Base-by-base conservation (phyloP, 2,797 vertebrate species). In the Myotis findleyi region DNA sequence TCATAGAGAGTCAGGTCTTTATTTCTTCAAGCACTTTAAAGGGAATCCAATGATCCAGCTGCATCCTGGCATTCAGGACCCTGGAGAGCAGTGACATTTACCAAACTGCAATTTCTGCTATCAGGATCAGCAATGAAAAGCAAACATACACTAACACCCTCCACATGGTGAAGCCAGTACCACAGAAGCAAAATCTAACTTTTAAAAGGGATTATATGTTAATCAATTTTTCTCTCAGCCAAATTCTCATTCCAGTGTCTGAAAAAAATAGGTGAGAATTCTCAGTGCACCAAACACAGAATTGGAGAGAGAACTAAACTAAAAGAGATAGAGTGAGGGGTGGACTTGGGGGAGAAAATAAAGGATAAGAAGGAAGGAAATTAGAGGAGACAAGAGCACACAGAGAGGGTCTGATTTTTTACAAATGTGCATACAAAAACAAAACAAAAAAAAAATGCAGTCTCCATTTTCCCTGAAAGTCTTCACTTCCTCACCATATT, bases 81-180 rank as follows among this genome's bases (percentile, higher is more conserved):
- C 38, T 11, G 87, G 77, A 90, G 30, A 85, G n/a, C 21, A 36
- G 18, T 53, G 79, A n/a, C 49, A 55, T 83, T 88, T 91, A 68
- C 73, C 38, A 76, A 71, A 75, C 23, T 51, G 4, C 51, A 20
- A 16, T 33, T 72, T 79, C 13, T 59, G 2, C 55, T 27, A 59
- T n/a, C 21, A 49, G 59, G 30, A 14, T 82, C 18, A 55, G 23
- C 36, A 21, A 44, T 38, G 62, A 38, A 59, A 77, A 87, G 47
- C 23, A 85, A 36, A 66, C 11, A 71, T 1, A 1, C 25, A 36
- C 57, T 8, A 25, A 82, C 4, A 10, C 1, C 2, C n/a, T 93
- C 21, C 51, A 62, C 21, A 71, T 87, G 21, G 47, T 30, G 3
- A 89, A 81, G 38, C 21, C 2, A 59, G 4, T 20, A 16, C 3